Conservation (phyloP, 2,797 vertebrate species). For the Sphenopsis melanotis region DNA sequence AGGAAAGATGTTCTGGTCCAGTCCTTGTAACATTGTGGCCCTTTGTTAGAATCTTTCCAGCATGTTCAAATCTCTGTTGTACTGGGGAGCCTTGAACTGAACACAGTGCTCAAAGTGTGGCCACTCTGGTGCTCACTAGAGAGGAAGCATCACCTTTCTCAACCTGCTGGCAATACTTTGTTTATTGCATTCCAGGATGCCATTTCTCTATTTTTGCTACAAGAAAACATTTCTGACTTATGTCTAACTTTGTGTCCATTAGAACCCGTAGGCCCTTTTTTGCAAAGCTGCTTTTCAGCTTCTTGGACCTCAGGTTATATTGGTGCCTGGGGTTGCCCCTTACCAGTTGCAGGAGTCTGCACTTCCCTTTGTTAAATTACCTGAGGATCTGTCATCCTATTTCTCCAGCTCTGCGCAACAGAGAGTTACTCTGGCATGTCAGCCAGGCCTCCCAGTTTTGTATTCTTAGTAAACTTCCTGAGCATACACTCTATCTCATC, state of each 20-base stretch:
- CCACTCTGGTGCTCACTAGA: background rate
- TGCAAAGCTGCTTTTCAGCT: background rate
- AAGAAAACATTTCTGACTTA: background rate
- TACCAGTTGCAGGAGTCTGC: background rate
- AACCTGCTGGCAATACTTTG: background rate
- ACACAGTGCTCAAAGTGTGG: too few relatives aligned
- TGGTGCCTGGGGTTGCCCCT: background rate
- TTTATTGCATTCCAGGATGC: background rate
- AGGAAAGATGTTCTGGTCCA: background rate
- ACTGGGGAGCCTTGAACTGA: background rate
- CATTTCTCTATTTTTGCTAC: background rate
- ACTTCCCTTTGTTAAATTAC: background rate
- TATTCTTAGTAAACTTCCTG: background rate
- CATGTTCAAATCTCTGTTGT: background rate
- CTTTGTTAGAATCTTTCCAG: background rate
- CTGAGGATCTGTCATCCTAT: background rate
- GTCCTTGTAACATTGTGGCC: background rate
- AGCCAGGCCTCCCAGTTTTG: background rate
- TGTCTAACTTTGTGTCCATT: background rate
- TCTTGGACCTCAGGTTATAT: background rate
- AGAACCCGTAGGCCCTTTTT: accelerated
- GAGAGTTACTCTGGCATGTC: background rate
- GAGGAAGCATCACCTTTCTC: background rate
- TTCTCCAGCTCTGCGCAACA: background rate
- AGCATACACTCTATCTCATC: background rate